phyloP scores from a whole-genome alignment of 2,888 invertebrate genomes.

The Acanthococcus lagerstroemiae region DNA sequence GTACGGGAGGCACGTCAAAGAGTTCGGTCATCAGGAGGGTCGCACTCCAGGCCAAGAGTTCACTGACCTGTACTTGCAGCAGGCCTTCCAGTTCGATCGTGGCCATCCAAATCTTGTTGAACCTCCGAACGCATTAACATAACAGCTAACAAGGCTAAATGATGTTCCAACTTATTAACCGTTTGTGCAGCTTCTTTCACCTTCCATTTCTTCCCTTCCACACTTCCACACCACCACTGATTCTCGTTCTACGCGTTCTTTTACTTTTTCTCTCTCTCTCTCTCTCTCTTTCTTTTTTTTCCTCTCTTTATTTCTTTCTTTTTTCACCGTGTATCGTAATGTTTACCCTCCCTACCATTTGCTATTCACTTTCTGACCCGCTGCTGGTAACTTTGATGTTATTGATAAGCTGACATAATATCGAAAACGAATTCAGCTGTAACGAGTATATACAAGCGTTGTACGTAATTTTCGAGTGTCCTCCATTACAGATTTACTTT shows the following conservation, averaged over 20 bases:
- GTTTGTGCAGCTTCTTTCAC: constrained; percentile 2
- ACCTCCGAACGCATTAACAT: constrained; percentile 28
- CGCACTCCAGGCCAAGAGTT: constrained; percentile 30
- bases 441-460: background rate
- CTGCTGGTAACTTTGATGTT: background rate
- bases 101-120: constrained; percentile 29
- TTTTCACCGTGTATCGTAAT: background rate
- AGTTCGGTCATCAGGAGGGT: constrained; percentile 26
- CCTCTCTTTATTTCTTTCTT: background rate
- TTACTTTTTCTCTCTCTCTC: background rate
- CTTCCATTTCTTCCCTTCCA: background rate
- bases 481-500: background rate
- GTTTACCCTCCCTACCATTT: background rate
- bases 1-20: constrained; percentile 4
- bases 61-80: constrained; percentile 18
- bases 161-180: constrained; percentile 22
- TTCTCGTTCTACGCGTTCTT: no score
- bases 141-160: constrained; percentile 29
- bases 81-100: constrained; percentile 27
- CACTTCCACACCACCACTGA: background rate
- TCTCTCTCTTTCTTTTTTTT: background rate
- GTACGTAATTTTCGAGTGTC: background rate
- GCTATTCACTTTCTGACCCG: background rate
- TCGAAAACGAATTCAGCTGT: constrained; percentile 11
- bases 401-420: constrained; percentile 17